Conservation (phyloP, 2,888 invertebrate genomes). For the Drosophila helvetica region DNA sequence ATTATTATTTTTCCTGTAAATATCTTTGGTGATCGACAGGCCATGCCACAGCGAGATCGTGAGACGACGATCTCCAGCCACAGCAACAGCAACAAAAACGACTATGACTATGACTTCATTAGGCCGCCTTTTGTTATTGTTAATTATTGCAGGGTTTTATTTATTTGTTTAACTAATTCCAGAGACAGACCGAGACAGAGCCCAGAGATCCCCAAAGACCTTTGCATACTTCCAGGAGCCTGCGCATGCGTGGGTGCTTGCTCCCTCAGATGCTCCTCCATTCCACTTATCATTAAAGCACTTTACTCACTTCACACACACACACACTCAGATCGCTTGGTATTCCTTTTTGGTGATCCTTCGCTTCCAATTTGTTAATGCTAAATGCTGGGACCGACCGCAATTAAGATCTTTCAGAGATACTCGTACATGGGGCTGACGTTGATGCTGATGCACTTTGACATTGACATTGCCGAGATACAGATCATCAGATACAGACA, state of each 20-base stretch:
- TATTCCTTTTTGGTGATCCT: constrained; percentile 17
- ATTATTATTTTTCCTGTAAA: constrained; percentile 42
- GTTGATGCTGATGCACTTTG: constrained; percentile 59
- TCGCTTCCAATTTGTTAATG: constrained; percentile 59
- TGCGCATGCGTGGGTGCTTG: constrained; percentile 47
- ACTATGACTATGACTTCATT: constrained; percentile 65
- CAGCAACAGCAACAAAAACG: background rate
- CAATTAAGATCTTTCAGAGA: constrained; percentile 74
- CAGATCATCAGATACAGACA: constrained; percentile 38
- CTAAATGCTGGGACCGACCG: constrained; percentile 44
- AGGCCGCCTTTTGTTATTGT: constrained; percentile 75
- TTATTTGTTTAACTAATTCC: constrained; percentile 78
- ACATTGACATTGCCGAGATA: constrained; percentile 78
- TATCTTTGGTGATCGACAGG: constrained; percentile 60
- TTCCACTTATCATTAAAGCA: constrained; percentile 5
- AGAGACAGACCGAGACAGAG: constrained; percentile 23
- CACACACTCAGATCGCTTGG: background rate
- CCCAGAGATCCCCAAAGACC: background rate
- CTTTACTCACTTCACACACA: constrained; percentile 6
- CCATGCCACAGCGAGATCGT: constrained; percentile 50
- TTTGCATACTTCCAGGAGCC: constrained; percentile 41
- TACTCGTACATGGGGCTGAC: constrained; percentile 37
- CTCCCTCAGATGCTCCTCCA: constrained; percentile 20
- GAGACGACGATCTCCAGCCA: constrained; percentile 8
- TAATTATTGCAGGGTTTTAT: constrained; percentile 68